These are phyloP conservation scores for Albula goreensis DNA, from an alignment of 2,113 vertebrate genomes.

Conservation along the genomic window DNA sequence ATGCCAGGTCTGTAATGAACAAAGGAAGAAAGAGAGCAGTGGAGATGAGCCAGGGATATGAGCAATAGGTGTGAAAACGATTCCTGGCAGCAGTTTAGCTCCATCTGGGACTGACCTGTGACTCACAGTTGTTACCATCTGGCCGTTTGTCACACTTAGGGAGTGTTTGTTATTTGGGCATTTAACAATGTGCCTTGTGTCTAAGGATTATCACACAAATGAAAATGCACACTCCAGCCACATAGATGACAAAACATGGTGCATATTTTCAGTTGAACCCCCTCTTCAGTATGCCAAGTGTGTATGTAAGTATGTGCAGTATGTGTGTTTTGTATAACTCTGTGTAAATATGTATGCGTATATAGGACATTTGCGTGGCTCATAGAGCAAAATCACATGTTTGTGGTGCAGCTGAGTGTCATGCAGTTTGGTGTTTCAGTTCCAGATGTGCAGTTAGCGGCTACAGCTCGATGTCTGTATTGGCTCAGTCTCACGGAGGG, in stretches of 20 bases:
- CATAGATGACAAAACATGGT: not conserved
- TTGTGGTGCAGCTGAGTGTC: too few species aligned
- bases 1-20: not conserved
- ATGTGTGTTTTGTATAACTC: too few species aligned
- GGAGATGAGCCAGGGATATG: not conserved
- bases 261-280: not conserved
- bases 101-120: slow-evolving; percentile 17
- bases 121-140: slow-evolving; percentile 14
- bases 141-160: not conserved
- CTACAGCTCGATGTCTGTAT: too few species aligned
- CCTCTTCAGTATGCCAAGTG: not conserved
- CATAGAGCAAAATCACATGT: too few species aligned
- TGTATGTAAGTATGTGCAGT: not conserved
- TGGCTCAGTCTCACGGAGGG: too few species aligned
- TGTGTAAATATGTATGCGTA: not conserved
- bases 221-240: not conserved
- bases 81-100: slow-evolving; percentile 12
- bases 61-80: not conserved
- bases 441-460: too few species aligned
- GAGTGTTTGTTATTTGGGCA: not conserved
- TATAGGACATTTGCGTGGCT: not conserved
- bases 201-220: not conserved
- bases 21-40: not conserved
- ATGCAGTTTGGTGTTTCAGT: too few species aligned
- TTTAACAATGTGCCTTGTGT: not conserved